Evolutionary conservation across 2,113 vertebrate species (phyloP), one percentile per base, ranked within the genome.

Genomic region (Vicugna pacos): DNA sequence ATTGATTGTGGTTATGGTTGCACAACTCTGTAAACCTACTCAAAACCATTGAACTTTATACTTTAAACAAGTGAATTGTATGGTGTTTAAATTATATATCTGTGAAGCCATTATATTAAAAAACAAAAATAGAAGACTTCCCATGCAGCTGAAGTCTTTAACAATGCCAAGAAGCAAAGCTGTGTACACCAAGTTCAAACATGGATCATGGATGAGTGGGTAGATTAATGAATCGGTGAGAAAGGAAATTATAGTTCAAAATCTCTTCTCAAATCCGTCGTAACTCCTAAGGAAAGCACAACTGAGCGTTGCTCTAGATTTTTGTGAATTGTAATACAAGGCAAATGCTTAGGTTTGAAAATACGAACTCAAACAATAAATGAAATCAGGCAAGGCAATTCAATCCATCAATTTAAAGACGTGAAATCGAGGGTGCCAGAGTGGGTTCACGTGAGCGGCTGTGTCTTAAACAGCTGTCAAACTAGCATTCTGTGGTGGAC

Each of bases 391-490:
- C 26, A 38, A 97, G 26, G 30, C 32, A 28, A 84, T 75, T 80
- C 6, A 70, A 8, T 60, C 32, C 10, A 76, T 56, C 32, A 1
- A 50, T 50, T 81, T 62, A 91, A 86, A 93, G 77, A 56, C 32
- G 73, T 38, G 83, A 88, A 89, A 84, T 77, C 24, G 56, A 69
- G 42, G 20, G 70, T 28, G 8, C 32, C 81, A 13, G 65, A 81
- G 3, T 76, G 35, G 60, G 26, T 79, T 96, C 32, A 14, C 35
- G 56, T 85, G 73, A 60, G 42, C 48, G 56, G 38, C 5, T 72
- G 14, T 64, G 58, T 79, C 67, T 95, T 94, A 54, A 93, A 72
- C 64, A 86, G 50, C 94, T 79, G 24, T 89, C 77, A 81, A 92
- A 85, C 95, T 28, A 95, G 82, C 67, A 88, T 91, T 93, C 93